phyloP scores from a whole-genome alignment of 2,797 vertebrate species.

The Pangasius djambal region DNA sequence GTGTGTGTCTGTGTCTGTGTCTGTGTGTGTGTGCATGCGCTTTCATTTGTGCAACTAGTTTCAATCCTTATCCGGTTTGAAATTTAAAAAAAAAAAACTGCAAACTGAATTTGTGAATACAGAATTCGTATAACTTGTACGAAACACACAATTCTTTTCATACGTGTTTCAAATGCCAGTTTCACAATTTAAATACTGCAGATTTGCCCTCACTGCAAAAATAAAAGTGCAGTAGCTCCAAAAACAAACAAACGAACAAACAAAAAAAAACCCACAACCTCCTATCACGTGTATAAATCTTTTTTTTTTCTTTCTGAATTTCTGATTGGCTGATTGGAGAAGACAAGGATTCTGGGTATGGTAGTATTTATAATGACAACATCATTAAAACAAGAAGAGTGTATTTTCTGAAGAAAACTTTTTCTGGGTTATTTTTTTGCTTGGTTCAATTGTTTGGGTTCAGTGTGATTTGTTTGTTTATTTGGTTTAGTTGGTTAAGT shows the following conservation, averaged over 20 bases:
- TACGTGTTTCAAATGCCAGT: no score
- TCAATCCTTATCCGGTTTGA: not conserved
- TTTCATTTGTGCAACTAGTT: not conserved
- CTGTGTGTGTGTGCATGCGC: not conserved
- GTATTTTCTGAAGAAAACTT: not conserved
- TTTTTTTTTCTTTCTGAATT: not conserved
- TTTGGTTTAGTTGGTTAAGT: no score
- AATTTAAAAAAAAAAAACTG: not conserved
- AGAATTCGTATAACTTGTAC: no score
- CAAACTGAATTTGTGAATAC: not conserved
- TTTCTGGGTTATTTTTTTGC: no score
- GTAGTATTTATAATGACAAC: not conserved
- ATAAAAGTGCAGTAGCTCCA: not conserved
- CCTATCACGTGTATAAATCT: not conserved
- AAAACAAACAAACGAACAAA: not conserved
- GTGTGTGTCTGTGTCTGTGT: conserved; percentile 3
- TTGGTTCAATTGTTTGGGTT: no score
- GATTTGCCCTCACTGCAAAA: not conserved
- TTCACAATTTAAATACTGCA: no score
- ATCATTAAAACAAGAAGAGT: not conserved
- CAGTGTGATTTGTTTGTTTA: no score
- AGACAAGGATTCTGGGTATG: not conserved
- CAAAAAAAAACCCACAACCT: not conserved
- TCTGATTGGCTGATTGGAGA: not conserved
- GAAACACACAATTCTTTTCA: no score